Evolutionary conservation across 2,888 invertebrate species (phyloP).

Genomic region (Achlya flavicornis): DNA sequence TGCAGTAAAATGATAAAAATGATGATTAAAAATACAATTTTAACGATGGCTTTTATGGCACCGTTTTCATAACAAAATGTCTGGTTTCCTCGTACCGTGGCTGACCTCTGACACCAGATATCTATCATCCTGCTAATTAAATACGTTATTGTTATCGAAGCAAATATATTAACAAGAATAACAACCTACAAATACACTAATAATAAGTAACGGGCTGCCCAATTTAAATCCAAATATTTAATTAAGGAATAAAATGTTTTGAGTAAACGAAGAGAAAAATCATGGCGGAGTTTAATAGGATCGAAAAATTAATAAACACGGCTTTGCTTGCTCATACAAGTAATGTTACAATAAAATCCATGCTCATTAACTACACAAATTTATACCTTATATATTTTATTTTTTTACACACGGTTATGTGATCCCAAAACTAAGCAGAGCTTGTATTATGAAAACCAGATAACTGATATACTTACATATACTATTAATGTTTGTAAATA

Average conservation of each 20-base stretch:
- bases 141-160: constrained; percentile 32
- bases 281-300: too few relatives aligned
- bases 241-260: not conserved
- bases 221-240: not conserved
- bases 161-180: constrained; percentile 13
- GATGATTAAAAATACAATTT: constrained; percentile 60
- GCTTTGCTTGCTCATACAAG: too few relatives aligned
- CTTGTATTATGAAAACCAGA: too few relatives aligned
- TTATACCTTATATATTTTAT: too few relatives aligned
- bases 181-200: not conserved
- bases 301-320: too few relatives aligned
- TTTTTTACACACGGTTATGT: too few relatives aligned
- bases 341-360: too few relatives aligned
- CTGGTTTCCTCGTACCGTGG: constrained; percentile 59
- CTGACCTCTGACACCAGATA: constrained; percentile 77
- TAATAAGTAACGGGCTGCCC: not conserved
- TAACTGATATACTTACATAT: too few relatives aligned
- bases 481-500: too few relatives aligned
- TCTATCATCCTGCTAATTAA: constrained; percentile 66
- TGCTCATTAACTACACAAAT: too few relatives aligned
- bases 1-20: constrained; percentile 63
- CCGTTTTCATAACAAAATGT: constrained; percentile 44
- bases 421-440: too few relatives aligned
- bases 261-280: too few relatives aligned
- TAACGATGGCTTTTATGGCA: constrained; percentile 55